A percentile compares a stretch with the other conserved stretches of the same genome.
These are phyloP conservation scores for Cyanoramphus novaezelandiae DNA, from an alignment of 2,113 vertebrate genomes.

Conservation along the genomic window DNA sequence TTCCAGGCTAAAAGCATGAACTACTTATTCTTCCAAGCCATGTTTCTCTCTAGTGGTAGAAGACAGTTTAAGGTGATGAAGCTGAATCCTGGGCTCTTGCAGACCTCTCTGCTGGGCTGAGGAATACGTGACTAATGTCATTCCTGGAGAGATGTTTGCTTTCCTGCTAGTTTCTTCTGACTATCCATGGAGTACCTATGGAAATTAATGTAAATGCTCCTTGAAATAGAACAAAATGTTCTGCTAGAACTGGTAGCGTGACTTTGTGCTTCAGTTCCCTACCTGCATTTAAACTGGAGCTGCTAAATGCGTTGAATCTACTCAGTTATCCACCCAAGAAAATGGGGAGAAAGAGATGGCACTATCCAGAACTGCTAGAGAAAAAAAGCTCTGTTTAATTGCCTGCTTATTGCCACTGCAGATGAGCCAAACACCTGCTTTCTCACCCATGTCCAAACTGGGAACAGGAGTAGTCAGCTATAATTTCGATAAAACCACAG, in stretches of 20 bases:
- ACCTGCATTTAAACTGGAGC: background rate
- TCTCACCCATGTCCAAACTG: background rate
- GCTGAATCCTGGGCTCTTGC: background rate
- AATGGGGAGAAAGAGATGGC: background rate
- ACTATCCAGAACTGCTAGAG: background rate
- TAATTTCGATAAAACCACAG: background rate
- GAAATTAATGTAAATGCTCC: background rate
- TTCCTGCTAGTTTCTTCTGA: background rate
- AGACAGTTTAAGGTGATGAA: background rate
- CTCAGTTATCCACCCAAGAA: background rate
- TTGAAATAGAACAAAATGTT: background rate
- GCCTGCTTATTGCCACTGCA: background rate
- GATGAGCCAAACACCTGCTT: background rate
- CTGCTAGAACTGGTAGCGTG: background rate
- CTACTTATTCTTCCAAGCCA: background rate
- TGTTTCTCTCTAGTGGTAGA: background rate
- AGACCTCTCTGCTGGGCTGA: background rate
- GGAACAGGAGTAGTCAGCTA: background rate
- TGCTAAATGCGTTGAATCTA: background rate
- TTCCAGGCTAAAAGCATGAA: background rate
- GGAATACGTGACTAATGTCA: background rate
- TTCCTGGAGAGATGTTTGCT: background rate
- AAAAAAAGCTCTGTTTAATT: background rate
- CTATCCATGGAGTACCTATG: accelerated
- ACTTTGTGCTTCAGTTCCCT: background rate